Base-by-base conservation (phyloP, 1,140 invertebrate species). In the Saccostrea glomerata region DNA sequence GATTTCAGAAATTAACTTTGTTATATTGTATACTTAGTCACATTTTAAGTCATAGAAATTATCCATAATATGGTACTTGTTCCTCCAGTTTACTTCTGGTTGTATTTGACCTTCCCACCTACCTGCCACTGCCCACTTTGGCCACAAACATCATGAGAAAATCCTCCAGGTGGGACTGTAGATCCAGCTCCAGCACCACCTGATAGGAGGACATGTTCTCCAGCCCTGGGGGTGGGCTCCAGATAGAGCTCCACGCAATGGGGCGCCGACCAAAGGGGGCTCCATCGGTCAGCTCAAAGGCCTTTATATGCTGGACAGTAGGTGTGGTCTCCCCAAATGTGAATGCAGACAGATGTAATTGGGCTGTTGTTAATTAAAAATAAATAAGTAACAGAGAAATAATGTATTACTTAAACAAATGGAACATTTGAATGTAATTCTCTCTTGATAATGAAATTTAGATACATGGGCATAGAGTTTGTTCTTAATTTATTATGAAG, bases 141-240 rank as follows among this genome's bases (percentile, higher is more conserved):
- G 95, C 94, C 9, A 94, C 92, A 83, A 96, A 95, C 36, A 96
- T 94, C 95, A 96, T 96, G 40, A 94, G 93, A 90, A 96, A 96
- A 88, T 96, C 95, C 47, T 96, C 96, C 88, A 95, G 95, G 70
- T 95, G 93, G 30, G 96, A 92, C 5, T 94, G 94, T 0, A 96
- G 88, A 54, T 96, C 96, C 25, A 95, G 95, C 91, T 96, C 95
- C 40, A 96, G 89, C 11, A 95, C 95, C 13, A 96, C 90, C 91
- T 95, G 95, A 89, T 95, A 94, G 0, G 92, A 92, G 13, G 92
- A 92, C 89, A 92, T 91, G 60, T 92, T 92, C 84, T 93, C 89
- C 54, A 94, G 91, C 17, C 93, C 93, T 47, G 88, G 90, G 4
- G 94, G 94, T n/a, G 94, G 93, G 7, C 90, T 88, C 58, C 87